Conservation (phyloP, 2,888 invertebrate species). For the Drosophila gaucha region DNA sequence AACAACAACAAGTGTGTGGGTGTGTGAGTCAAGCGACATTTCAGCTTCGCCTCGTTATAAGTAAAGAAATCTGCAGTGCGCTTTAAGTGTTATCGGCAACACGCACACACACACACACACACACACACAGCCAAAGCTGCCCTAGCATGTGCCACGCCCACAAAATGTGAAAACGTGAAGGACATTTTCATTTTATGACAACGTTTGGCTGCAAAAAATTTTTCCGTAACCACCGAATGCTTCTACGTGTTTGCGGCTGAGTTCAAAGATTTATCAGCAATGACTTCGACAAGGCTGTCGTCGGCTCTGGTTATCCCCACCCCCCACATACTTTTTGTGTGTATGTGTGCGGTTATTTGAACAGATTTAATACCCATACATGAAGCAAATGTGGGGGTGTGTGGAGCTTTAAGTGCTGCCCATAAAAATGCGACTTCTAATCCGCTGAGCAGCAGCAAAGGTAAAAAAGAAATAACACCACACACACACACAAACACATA, state of each 20-base stretch:
- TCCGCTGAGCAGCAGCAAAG: constrained; percentile 56
- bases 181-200: constrained; percentile 81
- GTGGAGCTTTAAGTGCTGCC: constrained; percentile 70
- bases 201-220: constrained; percentile 63
- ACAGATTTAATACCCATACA: constrained; percentile 74
- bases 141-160: constrained; percentile 44
- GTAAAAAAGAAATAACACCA: constrained; percentile 57
- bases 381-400: constrained; percentile 39
- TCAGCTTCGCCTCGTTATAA: constrained; percentile 73
- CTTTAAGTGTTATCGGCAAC: constrained; percentile 81
- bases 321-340: constrained; percentile 7
- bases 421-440: constrained; percentile 71
- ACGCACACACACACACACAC: constrained; percentile 64
- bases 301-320: constrained; percentile 43
- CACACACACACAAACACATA: constrained; percentile 24
- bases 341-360: constrained; percentile 70
- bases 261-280: constrained; percentile 80
- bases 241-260: constrained; percentile 79
- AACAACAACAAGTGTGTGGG: constrained; percentile 53
- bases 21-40: constrained; percentile 14
- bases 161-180: constrained; percentile 72
- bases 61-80: constrained; percentile 78
- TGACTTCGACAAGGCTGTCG: constrained; percentile 78
- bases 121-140: constrained; percentile 61
- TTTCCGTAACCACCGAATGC: constrained; percentile 75